Percentiles rank a stretch among this genome's conserved stretches.
phyloP scores from a whole-genome alignment of 2,797 vertebrate genomes.

The Lutjanus campechanus region DNA sequence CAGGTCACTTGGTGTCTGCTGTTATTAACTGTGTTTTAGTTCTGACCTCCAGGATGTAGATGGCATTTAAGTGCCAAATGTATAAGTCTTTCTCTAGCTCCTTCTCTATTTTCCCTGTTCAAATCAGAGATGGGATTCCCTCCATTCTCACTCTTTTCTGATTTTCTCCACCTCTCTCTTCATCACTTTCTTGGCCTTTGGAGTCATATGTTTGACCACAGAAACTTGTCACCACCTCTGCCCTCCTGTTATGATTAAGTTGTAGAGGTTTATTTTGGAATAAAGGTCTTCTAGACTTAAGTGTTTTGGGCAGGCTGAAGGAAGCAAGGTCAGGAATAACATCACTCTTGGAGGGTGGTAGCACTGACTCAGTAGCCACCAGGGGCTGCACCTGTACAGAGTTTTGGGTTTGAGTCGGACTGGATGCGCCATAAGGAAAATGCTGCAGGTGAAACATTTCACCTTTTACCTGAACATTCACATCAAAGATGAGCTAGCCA shows the following conservation, averaged over 20 bases:
- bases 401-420: too few relatives aligned
- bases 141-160: slow-evolving; percentile 4
- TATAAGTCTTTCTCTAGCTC: background rate
- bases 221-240: slow-evolving; percentile 6
- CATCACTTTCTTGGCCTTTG: slow-evolving; percentile 1
- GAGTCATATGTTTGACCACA: slow-evolving; percentile 16
- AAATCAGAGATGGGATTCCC: background rate
- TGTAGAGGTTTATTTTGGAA: too few relatives aligned
- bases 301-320: too few relatives aligned
- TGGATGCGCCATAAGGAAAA: too few relatives aligned
- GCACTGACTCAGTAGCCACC: too few relatives aligned
- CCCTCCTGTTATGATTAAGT: background rate
- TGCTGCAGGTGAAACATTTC: too few relatives aligned
- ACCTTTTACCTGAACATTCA: too few relatives aligned
- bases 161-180: background rate
- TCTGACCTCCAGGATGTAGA: slow-evolving; percentile 18
- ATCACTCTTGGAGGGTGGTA: too few relatives aligned
- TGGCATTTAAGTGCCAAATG: slow-evolving; percentile 13
- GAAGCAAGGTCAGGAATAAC: too few relatives aligned
- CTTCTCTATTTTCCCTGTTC: background rate
- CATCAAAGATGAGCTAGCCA: too few relatives aligned
- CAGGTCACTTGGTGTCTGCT: slow-evolving; percentile 48
- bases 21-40: slow-evolving; percentile 47
- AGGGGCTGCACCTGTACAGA: too few relatives aligned
- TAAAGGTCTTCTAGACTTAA: too few relatives aligned